Evolutionary conservation across 2,888 invertebrate genomes (phyloP).

Genomic region (Iselma pallidipennis): DNA sequence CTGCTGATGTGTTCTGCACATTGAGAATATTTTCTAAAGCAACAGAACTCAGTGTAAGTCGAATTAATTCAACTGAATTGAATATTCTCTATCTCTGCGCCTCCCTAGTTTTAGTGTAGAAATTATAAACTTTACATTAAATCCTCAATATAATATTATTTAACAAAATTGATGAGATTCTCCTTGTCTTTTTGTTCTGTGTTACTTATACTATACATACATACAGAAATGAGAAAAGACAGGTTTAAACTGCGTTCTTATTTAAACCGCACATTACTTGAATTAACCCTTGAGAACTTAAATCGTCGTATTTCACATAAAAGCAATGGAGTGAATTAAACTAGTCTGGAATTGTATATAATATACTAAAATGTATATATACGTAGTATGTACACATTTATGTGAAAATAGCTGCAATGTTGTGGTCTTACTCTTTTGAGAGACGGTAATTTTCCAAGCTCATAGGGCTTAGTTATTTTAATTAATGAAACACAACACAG

Average conservation of each 20-base stretch:
- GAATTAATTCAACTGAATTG: background rate
- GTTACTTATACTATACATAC: background rate
- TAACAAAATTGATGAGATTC: too few species aligned
- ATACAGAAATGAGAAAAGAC: background rate
- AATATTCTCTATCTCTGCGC: too few species aligned
- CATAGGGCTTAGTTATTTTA: slow-evolving; percentile 5
- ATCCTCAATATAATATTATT: too few species aligned
- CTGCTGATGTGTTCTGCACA: too few species aligned
- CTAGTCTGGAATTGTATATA: background rate
- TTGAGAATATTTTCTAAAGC: background rate
- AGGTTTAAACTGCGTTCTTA: background rate
- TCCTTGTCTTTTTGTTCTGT: background rate
- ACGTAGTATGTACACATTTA: background rate
- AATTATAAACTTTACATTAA: background rate
- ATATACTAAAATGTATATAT: background rate
- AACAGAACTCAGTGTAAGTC: background rate
- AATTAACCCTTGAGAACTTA: background rate
- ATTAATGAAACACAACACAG: background rate
- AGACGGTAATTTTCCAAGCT: slow-evolving; percentile 2
- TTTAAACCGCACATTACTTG: background rate
- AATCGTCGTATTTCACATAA: background rate
- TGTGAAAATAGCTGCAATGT: slow-evolving; percentile 3
- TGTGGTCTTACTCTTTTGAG: slow-evolving; percentile 1
- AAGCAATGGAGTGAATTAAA: slow-evolving; percentile 1
- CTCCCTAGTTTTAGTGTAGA: background rate